A percentile compares a stretch with the other conserved stretches of the same genome.
These are phyloP conservation scores for Drosophila pegasa DNA, from an alignment of 2,888 invertebrate genomes.

Conservation along the genomic window DNA sequence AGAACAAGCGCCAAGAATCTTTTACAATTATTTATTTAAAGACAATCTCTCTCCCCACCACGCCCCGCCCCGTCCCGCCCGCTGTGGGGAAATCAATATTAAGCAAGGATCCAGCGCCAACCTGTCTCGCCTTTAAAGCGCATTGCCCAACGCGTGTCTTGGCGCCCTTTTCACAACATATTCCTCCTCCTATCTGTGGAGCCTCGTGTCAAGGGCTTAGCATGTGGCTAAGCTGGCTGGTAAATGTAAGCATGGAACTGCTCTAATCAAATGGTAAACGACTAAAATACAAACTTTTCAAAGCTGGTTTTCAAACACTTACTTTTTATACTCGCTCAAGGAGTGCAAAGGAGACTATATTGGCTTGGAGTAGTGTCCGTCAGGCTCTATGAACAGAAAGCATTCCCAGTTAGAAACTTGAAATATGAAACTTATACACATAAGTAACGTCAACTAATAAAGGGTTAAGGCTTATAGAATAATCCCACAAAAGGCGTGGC, in stretches of 20 bases:
- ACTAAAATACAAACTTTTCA: too few species aligned
- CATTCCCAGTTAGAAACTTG: too few species aligned
- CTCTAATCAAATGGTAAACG: too few species aligned
- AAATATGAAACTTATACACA: too few species aligned
- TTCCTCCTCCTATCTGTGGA: too few species aligned
- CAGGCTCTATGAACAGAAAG: too few species aligned
- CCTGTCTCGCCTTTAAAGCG: slow-evolving; percentile 32
- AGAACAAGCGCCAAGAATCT: slow-evolving; percentile 45
- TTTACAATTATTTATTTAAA: slow-evolving; percentile 73
- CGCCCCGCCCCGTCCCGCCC: slow-evolving; percentile 2
- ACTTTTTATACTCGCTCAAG: too few species aligned
- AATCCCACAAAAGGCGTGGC: too few species aligned
- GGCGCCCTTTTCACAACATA: not conserved
- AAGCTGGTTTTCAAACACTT: too few species aligned
- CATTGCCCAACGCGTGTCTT: not conserved
- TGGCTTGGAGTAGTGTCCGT: too few species aligned
- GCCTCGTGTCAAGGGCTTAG: not conserved
- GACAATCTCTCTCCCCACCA: slow-evolving; percentile 9
- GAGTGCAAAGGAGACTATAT: not conserved
- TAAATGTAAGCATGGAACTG: not conserved
- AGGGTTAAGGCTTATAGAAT: too few species aligned
- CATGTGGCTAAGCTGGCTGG: not conserved
- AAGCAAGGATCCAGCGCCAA: not conserved
- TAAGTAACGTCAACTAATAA: too few species aligned
- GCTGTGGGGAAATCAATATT: slow-evolving; percentile 51